Percentiles rank a stretch among this genome's conserved stretches.
These are phyloP conservation scores for Gasteruption jaculator DNA, from an alignment of 2,888 invertebrate genomes.

Conservation along the genomic window DNA sequence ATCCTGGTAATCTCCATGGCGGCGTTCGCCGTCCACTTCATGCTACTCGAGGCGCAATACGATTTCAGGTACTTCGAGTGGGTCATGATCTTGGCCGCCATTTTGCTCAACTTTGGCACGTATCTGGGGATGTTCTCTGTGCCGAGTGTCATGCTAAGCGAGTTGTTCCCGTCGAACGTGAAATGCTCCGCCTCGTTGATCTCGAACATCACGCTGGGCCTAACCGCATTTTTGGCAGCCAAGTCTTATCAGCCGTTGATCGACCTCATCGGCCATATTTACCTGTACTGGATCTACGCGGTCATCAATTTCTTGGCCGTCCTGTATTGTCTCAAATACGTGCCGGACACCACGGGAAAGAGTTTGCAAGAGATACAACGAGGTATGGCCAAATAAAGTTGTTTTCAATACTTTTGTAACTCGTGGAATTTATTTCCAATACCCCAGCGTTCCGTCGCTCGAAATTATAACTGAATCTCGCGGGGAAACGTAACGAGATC, in stretches of 20 bases:
- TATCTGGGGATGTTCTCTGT: constrained; percentile 28
- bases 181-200: constrained; percentile 31
- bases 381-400: no score
- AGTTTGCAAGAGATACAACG: constrained; percentile 41
- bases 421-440: no score
- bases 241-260: constrained; percentile 30
- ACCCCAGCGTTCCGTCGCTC: no score
- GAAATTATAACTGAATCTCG: no score
- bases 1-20: constrained; percentile 24
- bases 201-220: constrained; percentile 23
- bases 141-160: constrained; percentile 29
- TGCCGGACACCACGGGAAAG: constrained; percentile 44
- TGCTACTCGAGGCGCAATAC: constrained; percentile 27
- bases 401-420: no score
- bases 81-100: constrained; percentile 30
- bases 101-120: constrained; percentile 27
- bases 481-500: no score
- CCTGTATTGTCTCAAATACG: constrained; percentile 23
- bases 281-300: constrained; percentile 32
- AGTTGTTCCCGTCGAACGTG: constrained; percentile 32
- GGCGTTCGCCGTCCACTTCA: constrained; percentile 31
- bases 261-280: constrained; percentile 24
- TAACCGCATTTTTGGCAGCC: constrained; percentile 25
- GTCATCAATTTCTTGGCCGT: constrained; percentile 25
- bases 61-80: constrained; percentile 29